phyloP scores from a whole-genome alignment of 2,888 invertebrate genomes.

The Drosophila conformis region DNA sequence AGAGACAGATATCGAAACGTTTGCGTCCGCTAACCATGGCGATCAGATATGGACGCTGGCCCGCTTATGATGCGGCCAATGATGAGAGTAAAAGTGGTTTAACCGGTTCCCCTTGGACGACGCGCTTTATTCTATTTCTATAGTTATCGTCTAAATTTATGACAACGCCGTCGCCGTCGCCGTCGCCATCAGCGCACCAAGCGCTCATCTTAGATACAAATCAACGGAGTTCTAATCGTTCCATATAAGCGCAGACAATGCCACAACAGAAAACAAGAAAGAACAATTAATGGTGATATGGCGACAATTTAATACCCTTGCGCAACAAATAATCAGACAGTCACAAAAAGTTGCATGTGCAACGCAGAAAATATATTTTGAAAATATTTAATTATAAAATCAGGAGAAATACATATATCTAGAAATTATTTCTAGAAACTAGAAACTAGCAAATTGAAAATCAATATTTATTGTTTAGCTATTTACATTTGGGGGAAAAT shows the following conservation, averaged over 20 bases:
- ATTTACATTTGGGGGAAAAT: not conserved
- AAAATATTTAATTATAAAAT: not conserved
- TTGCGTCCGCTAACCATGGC: slow-evolving; percentile 5
- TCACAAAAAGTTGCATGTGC: not conserved
- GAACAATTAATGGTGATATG: not conserved
- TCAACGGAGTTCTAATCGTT: slow-evolving; percentile 61
- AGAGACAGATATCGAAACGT: slow-evolving; percentile 12
- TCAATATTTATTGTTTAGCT: too few relatives aligned
- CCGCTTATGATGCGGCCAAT: slow-evolving; percentile 44
- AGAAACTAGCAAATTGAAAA: not conserved
- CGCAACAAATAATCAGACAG: not conserved
- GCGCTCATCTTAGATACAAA: slow-evolving; percentile 66
- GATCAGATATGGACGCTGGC: slow-evolving; percentile 29
- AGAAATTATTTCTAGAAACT: not conserved
- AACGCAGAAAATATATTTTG: not conserved
- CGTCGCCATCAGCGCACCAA: slow-evolving; percentile 14
- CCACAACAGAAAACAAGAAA: slow-evolving; percentile 16
- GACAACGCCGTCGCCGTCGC: slow-evolving; percentile 24
- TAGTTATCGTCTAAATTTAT: slow-evolving; percentile 75
- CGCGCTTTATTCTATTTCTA: slow-evolving; percentile 70
- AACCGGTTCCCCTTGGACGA: slow-evolving; percentile 62
- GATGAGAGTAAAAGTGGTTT: slow-evolving; percentile 79
- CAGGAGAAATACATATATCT: not conserved
- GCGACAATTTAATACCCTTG: not conserved
- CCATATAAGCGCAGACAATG: slow-evolving; percentile 43